Evolutionary conservation across 2,888 invertebrate species (phyloP), one percentile per base, ranked within the genome.

Genomic region (Eupeodes luniger): DNA sequence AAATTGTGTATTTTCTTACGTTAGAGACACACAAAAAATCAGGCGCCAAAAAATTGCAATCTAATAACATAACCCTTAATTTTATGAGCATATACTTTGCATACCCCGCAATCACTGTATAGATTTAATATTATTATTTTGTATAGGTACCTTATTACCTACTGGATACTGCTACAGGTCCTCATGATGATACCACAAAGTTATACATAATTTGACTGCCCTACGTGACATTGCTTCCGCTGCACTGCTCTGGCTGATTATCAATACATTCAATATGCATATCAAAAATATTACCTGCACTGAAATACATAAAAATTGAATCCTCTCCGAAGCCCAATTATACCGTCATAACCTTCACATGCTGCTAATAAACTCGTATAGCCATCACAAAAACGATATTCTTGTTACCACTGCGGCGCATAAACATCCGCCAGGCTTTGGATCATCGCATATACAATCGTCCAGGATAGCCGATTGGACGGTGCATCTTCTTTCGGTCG

Each of bases 201-300:
- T 79, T 83, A 80, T 34, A 36, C n/a, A 36, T 76, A 84, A 80
- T 72, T 80, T 77, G 53, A 64, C 70, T 74, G 84, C 49, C 77
- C 80, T 87, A 80, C 87, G 87, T 87, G 87, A 84, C 87, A 87
- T 81, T 80, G 87, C 87, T 87, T 87, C 87, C 84, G 83, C 83
- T 79, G 75, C 40, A 5, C 40, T 40, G 40, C 40, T 4, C 27
- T 27, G 27, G 83, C 79, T 79, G 75, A 34, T 55, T 14, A 14
- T 10, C 11, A 12, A 12, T 14, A 34, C 14, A 5, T 16, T 11
- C 27, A 19, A n/a, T 16, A 40, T 36, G 27, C 12, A 27, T 49
- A 66, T 64, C 27, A 19, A 64, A 27, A 27, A 27, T 27, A 27
- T 11, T 9, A 47, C 19, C 36, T 53, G 19, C 2, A 14, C 12